These are phyloP conservation scores for Lacanobia wlatinum DNA, from an alignment of 2,888 invertebrate species.

Conservation along the genomic window DNA sequence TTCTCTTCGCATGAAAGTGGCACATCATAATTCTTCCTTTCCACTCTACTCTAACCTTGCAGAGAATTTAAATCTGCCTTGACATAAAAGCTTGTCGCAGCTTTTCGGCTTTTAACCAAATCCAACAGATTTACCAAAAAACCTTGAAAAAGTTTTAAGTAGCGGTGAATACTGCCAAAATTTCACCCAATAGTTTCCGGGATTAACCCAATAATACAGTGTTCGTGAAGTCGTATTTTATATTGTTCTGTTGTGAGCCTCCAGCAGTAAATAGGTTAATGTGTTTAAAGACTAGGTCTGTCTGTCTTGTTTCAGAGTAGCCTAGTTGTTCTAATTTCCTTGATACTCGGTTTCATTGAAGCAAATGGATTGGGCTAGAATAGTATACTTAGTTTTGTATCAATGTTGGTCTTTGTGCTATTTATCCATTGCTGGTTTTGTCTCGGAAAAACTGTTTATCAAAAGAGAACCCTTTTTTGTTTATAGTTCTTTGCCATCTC, in stretches of 20 bases:
- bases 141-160: constrained; percentile 43
- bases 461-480: no score
- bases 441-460: no score
- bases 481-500: no score
- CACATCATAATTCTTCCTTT: neutral
- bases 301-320: constrained; percentile 23
- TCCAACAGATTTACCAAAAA: constrained; percentile 17
- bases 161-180: constrained; percentile 40
- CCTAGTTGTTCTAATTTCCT: constrained; percentile 39
- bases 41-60: neutral
- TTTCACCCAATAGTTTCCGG: constrained; percentile 45
- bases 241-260: constrained; percentile 28
- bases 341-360: constrained; percentile 23
- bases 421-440: neutral
- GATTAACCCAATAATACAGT: constrained; percentile 21
- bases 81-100: constrained; percentile 16
- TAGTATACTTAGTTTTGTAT: neutral
- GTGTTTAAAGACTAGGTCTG: constrained; percentile 21
- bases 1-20: neutral
- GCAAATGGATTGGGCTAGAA: constrained; percentile 1
- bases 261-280: constrained; percentile 47
- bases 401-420: neutral
- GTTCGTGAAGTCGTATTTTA: constrained; percentile 29
- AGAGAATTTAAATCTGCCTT: constrained; percentile 19
- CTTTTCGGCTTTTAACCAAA: constrained; percentile 22